Percentiles rank a stretch among this genome's conserved stretches.
Conservation (phyloP, 1,140 invertebrate genomes). For the Eriosoma lanigerum region DNA sequence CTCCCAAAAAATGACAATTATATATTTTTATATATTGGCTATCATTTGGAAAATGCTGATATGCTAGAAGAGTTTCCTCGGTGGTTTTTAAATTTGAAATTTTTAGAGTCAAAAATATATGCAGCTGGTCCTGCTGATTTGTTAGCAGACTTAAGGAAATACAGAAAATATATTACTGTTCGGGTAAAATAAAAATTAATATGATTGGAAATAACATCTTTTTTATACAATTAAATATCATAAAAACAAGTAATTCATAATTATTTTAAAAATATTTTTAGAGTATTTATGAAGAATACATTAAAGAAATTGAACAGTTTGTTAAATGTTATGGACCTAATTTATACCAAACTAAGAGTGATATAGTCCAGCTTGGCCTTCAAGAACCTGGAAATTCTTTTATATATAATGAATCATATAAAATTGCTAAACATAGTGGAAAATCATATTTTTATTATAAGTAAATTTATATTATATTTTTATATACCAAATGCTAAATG, state of each 20-base stretch:
- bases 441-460: conserved; percentile 52
- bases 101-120: conserved; percentile 65
- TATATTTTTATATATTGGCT: conserved; percentile 65
- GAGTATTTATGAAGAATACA: conserved; percentile 29
- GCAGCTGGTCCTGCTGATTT: conserved; percentile 63
- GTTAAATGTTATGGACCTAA: conserved; percentile 44
- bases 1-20: conserved; percentile 64
- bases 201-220: background rate
- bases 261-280: conserved; percentile 52
- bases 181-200: conserved; percentile 27
- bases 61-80: conserved; percentile 60
- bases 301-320: conserved; percentile 48
- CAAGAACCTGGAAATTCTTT: conserved; percentile 47
- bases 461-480: conserved; percentile 25
- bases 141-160: conserved; percentile 64
- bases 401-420: conserved; percentile 52
- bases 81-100: conserved; percentile 65
- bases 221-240: background rate
- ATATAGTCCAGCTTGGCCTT: conserved; percentile 54
- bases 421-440: conserved; percentile 20
- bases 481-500: conserved; percentile 30
- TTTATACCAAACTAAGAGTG: conserved; percentile 33
- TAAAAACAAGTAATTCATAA: no score
- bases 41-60: conserved; percentile 63
- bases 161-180: conserved; percentile 60